A percentile compares a stretch with the other conserved stretches of the same genome.
phyloP scores from a whole-genome alignment of 2,888 invertebrate species.

The Desoria tigrina region DNA sequence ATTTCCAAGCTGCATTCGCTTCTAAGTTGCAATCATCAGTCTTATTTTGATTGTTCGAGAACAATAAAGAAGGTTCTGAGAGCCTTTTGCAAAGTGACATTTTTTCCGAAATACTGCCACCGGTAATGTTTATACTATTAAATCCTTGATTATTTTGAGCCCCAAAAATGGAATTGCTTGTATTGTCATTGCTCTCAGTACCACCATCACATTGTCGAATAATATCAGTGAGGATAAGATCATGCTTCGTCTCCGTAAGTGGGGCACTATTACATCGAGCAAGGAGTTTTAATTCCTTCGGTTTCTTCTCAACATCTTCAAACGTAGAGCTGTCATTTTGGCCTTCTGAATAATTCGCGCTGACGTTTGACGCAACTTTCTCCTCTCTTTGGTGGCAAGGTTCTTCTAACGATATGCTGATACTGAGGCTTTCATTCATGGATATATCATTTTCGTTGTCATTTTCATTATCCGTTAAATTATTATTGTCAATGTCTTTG shows the following conservation, averaged over 20 bases:
- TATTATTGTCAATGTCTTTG: slow-evolving; percentile 16
- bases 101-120: slow-evolving; percentile 11
- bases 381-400: slow-evolving; percentile 4
- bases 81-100: slow-evolving; percentile 49
- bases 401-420: slow-evolving; percentile 42
- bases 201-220: slow-evolving; percentile 5
- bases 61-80: slow-evolving; percentile 50
- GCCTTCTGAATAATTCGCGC: background rate
- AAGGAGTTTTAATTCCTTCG: slow-evolving; percentile 18
- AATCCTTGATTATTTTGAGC: background rate
- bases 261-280: slow-evolving; percentile 52
- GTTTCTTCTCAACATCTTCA: background rate
- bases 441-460: slow-evolving; percentile 41
- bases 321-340: background rate
- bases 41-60: slow-evolving; percentile 24
- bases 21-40: slow-evolving; percentile 28
- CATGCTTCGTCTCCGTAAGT: slow-evolving; percentile 33
- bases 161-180: background rate
- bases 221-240: slow-evolving; percentile 33
- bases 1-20: slow-evolving; percentile 48
- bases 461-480: slow-evolving; percentile 18
- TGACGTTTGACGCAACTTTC: background rate
- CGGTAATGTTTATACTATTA: background rate
- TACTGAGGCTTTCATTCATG: slow-evolving; percentile 44
- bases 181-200: background rate